Evolutionary conservation across 2,113 vertebrate genomes (phyloP).

Genomic region (Ageneiosus marmoratus): DNA sequence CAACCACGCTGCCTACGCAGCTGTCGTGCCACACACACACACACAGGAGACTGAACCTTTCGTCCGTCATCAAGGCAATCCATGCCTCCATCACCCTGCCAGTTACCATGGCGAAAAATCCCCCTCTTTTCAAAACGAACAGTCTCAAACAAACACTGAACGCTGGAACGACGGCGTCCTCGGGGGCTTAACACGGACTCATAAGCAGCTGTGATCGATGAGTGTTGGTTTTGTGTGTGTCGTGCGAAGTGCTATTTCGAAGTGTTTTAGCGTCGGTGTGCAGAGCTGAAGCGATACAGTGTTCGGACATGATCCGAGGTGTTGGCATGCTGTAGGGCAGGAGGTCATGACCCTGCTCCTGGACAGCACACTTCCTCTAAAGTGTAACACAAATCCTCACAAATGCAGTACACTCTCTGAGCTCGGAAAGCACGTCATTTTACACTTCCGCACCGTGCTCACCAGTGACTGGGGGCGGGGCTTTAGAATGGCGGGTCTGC

Average conservation of each 20-base stretch:
- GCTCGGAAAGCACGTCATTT: too few species aligned
- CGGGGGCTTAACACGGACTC: background rate
- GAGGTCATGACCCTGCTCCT: background rate
- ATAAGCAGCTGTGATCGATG: constrained; percentile 28
- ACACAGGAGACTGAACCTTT: constrained; percentile 32
- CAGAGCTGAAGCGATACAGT: background rate
- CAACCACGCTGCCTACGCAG: constrained; percentile 71
- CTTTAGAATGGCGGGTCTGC: too few species aligned
- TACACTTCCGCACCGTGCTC: too few species aligned
- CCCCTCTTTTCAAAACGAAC: constrained; percentile 19
- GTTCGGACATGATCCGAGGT: background rate
- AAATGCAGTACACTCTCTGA: too few species aligned
- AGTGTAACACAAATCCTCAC: background rate
- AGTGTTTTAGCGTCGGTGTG: background rate
- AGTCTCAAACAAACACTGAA: constrained; percentile 22
- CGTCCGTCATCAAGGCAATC: constrained; percentile 47
- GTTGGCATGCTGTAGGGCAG: background rate
- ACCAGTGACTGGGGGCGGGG: too few species aligned
- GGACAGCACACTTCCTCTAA: background rate
- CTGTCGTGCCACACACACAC: constrained; percentile 66
- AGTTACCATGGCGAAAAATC: constrained; percentile 41
- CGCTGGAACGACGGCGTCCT: background rate
- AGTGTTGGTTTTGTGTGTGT: background rate
- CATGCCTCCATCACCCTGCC: constrained; percentile 36
- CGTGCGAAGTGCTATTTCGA: background rate